A percentile compares a stretch with the other conserved stretches of the same genome.
Evolutionary conservation across 2,113 vertebrate species (phyloP).

Genomic region (Mus pahari): DNA sequence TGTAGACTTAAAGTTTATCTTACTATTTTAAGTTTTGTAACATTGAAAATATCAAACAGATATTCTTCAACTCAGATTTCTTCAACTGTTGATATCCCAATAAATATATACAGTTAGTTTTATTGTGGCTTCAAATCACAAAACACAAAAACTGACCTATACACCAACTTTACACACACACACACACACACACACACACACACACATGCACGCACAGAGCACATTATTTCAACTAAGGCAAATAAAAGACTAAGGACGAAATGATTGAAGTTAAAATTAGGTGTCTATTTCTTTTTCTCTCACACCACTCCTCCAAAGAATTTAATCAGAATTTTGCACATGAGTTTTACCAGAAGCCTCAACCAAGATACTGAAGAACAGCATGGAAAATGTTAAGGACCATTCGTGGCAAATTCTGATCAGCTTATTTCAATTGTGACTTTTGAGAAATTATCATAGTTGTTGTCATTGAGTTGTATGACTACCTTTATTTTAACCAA

Average conservation of each 20-base stretch:
- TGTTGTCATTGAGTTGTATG: slow-evolving; percentile 7
- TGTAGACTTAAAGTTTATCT: slow-evolving; percentile 10
- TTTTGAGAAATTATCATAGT: slow-evolving; percentile 24
- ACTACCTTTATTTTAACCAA: not conserved
- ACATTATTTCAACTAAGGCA: slow-evolving; percentile 10
- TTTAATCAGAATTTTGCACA: slow-evolving; percentile 35
- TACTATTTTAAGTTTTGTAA: not conserved
- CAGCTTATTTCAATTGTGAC: slow-evolving; percentile 49
- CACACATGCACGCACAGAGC: not conserved
- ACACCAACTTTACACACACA: not conserved
- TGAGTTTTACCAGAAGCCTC: slow-evolving; percentile 37
- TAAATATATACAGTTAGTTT: not conserved
- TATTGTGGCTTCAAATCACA: not conserved
- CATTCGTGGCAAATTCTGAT: slow-evolving; percentile 47
- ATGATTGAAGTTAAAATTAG: not conserved
- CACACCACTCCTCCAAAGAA: not conserved
- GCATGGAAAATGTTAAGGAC: slow-evolving; percentile 37
- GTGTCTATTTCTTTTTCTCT: not conserved
- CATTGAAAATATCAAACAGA: slow-evolving; percentile 5
- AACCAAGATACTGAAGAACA: not conserved
- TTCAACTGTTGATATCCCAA: slow-evolving; percentile 41
- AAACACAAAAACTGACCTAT: not conserved
- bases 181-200: not conserved
- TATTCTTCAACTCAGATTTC: not conserved
- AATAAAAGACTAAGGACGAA: not conserved